phyloP scores from a whole-genome alignment of 2,888 invertebrate genomes.

The Scelioninae gen. 1 region DNA sequence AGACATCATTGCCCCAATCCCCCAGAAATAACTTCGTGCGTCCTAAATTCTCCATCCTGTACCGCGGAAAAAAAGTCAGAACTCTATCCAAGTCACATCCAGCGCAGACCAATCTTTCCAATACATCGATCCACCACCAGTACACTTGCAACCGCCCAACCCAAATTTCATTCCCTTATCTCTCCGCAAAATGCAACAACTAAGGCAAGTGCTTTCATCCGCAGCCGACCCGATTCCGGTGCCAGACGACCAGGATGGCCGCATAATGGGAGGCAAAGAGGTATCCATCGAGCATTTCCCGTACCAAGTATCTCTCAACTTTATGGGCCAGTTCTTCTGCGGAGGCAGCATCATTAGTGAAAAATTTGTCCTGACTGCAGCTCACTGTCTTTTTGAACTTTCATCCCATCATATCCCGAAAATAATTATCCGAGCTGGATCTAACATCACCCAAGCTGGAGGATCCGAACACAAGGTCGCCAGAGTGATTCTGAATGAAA shows the following conservation, averaged over 20 bases:
- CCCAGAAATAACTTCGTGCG: too few relatives aligned
- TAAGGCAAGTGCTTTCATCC: neutral
- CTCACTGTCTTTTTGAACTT: conserved; percentile 85
- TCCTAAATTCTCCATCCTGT: neutral
- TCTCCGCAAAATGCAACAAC: neutral
- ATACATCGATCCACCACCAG: conserved; percentile 7
- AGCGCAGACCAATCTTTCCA: conserved; percentile 1
- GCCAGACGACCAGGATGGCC: conserved; percentile 38
- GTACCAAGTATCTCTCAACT: conserved; percentile 85
- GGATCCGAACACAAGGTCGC: conserved; percentile 6
- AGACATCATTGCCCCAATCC: conserved; percentile 1
- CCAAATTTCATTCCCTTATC: conserved; percentile 6
- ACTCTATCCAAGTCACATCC: conserved; percentile 20
- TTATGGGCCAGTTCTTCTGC: conserved; percentile 82
- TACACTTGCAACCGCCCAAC: too few relatives aligned
- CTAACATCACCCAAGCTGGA: conserved; percentile 8
- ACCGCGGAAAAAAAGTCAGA: neutral
- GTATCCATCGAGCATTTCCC: conserved; percentile 80
- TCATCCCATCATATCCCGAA: neutral
- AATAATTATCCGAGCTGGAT: conserved; percentile 5
- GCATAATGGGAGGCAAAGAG: conserved; percentile 37
- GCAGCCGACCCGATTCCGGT: conserved; percentile 36
- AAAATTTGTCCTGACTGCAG: conserved; percentile 86
- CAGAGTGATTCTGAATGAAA: neutral
- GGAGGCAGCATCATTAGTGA: conserved; percentile 86